These are phyloP conservation scores for Chydorus sphaericus DNA, from an alignment of 2,888 invertebrate genomes.

Conservation along the genomic window DNA sequence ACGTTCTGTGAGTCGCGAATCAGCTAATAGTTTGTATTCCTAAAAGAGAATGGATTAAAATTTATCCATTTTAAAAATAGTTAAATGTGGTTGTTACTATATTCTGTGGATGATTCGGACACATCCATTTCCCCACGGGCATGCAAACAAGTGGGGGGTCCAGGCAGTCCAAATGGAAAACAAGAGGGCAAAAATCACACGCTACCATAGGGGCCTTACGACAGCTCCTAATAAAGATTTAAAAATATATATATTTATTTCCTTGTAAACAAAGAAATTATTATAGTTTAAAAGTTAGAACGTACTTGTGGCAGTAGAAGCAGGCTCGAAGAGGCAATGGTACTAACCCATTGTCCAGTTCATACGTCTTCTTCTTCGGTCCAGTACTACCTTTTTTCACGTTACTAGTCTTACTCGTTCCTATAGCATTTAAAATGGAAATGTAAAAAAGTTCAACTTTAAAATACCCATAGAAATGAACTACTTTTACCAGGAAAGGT, in stretches of 20 bases:
- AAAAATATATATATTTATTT: too few relatives aligned
- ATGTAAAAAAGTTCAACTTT: too few relatives aligned
- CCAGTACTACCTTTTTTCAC: constrained; percentile 15
- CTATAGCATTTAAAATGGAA: too few relatives aligned
- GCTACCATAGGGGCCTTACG: constrained; percentile 67
- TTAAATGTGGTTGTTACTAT: constrained; percentile 49
- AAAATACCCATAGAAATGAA: too few relatives aligned
- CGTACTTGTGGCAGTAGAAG: constrained; percentile 52
- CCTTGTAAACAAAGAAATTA: background rate
- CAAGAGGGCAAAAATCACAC: constrained; percentile 83
- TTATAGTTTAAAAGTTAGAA: background rate
- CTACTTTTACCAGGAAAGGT: constrained; percentile 61
- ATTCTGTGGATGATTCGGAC: constrained; percentile 89
- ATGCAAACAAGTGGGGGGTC: constrained; percentile 79
- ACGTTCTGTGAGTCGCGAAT: constrained; percentile 70
- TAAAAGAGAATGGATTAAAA: constrained; percentile 26
- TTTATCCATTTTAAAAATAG: too few relatives aligned
- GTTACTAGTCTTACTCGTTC: constrained; percentile 5
- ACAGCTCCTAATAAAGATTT: constrained; percentile 50
- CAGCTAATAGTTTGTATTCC: constrained; percentile 67
- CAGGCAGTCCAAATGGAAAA: constrained; percentile 85
- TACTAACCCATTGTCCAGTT: constrained; percentile 50
- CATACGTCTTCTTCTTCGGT: constrained; percentile 34
- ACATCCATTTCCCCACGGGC: constrained; percentile 91
- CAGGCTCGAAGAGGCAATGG: constrained; percentile 72